These are phyloP conservation scores for Microhierax caerulescens DNA, from an alignment of 2,797 vertebrate genomes.

Conservation along the genomic window DNA sequence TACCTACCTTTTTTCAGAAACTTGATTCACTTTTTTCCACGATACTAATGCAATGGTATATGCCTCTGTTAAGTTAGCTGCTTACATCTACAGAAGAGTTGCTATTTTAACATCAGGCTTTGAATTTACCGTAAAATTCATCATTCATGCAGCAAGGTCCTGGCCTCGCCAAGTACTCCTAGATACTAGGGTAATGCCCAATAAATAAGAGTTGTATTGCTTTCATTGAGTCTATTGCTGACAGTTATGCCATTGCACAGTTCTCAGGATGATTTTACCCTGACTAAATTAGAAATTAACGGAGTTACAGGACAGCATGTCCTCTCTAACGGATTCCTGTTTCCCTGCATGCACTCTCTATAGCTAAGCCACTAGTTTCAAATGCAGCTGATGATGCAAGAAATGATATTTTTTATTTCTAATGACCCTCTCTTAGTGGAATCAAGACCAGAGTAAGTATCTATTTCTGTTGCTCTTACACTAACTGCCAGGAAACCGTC, in stretches of 20 bases:
- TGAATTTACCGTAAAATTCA: not conserved
- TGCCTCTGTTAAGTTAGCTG: not conserved
- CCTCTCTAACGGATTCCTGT: not conserved
- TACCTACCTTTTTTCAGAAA: not conserved
- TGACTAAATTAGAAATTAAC: not conserved
- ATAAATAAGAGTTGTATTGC: not conserved
- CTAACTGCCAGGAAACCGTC: not conserved
- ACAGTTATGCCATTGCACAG: not conserved
- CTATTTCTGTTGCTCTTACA: not conserved
- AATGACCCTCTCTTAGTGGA: not conserved
- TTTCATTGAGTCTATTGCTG: not conserved
- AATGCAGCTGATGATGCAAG: not conserved
- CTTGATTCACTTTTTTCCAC: not conserved
- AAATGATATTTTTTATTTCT: not conserved
- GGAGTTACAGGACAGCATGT: not conserved
- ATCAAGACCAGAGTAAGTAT: not conserved
- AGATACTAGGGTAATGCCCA: not conserved
- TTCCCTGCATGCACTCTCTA: not conserved
- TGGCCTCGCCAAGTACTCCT: not conserved
- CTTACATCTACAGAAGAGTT: not conserved
- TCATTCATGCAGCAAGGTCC: not conserved
- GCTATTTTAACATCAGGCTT: not conserved
- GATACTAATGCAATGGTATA: not conserved
- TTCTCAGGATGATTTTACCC: not conserved
- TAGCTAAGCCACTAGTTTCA: not conserved